Percentiles rank a stretch among this genome's conserved stretches.
phyloP scores from a whole-genome alignment of 2,113 vertebrate genomes.

The Mastomys natalensis region DNA sequence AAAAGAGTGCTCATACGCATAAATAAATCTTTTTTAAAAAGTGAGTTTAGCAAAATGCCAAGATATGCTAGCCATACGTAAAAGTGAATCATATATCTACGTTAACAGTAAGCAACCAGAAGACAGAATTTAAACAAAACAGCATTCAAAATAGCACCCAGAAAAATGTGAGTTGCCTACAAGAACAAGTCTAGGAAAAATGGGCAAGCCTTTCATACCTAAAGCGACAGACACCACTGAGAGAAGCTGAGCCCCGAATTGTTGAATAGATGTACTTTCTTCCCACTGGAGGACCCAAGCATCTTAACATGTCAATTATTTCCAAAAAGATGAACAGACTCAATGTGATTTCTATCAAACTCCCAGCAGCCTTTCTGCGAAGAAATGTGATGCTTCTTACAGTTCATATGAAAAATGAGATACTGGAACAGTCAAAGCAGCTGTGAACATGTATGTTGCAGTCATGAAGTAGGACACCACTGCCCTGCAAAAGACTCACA shows the following conservation, averaged over 20 bases:
- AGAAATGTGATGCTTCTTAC: neutral
- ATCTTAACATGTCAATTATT: neutral
- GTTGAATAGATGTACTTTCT: neutral
- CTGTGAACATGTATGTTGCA: neutral
- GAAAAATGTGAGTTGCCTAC: neutral
- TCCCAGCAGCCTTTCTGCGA: neutral
- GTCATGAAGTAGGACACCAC: no score
- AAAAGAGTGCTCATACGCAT: no score
- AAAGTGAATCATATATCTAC: neutral
- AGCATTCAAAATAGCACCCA: neutral
- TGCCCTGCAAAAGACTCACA: neutral
- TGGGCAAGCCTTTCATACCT: neutral
- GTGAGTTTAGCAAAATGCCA: neutral
- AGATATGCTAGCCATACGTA: neutral
- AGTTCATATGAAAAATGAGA: conserved; percentile 29
- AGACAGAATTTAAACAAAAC: neutral
- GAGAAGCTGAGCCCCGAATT: neutral
- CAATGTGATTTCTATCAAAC: neutral
- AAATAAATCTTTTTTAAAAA: neutral
- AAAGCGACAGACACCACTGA: neutral
- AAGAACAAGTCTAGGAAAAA: neutral
- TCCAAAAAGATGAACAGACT: neutral
- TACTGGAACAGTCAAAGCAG: neutral
- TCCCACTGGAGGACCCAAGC: neutral
- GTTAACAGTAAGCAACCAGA: neutral